These are phyloP conservation scores for Prolemur simus DNA, from an alignment of 2,113 vertebrate species.

Conservation along the genomic window DNA sequence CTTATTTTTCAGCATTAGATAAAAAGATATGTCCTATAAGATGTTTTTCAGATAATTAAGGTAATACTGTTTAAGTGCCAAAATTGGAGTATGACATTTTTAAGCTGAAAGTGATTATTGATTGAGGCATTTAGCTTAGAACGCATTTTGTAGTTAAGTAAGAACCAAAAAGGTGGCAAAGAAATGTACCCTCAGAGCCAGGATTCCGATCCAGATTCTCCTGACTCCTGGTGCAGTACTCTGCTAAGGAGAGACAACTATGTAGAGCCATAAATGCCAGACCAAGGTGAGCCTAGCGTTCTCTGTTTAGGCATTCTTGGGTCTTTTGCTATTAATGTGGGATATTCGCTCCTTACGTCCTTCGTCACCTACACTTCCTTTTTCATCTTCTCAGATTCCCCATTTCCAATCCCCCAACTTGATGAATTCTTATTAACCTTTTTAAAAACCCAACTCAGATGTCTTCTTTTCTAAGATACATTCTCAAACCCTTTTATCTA, in stretches of 20 bases:
- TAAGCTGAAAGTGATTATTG: neutral
- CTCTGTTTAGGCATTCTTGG: neutral
- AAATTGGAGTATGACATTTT: neutral
- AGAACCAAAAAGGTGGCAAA: neutral
- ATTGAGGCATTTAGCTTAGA: neutral
- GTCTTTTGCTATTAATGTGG: neutral
- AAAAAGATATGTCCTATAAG: neutral
- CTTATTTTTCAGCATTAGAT: neutral
- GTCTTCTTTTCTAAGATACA: neutral
- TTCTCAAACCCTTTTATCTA: neutral
- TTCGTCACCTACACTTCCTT: neutral
- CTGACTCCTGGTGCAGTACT: neutral
- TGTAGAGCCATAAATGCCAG: fast-evolving
- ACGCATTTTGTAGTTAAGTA: neutral
- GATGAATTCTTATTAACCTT: neutral
- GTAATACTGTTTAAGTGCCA: neutral
- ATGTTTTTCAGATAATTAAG: neutral
- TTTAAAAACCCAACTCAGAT: neutral
- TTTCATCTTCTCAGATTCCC: neutral
- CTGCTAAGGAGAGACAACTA: neutral
- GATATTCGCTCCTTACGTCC: neutral
- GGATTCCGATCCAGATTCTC: neutral
- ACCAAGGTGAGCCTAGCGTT: neutral
- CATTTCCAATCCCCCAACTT: neutral
- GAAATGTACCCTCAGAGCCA: neutral